A percentile compares a stretch with the other conserved stretches of the same genome.
These are phyloP conservation scores for Crocallis elinguaria DNA, from an alignment of 2,888 invertebrate genomes.

Conservation along the genomic window DNA sequence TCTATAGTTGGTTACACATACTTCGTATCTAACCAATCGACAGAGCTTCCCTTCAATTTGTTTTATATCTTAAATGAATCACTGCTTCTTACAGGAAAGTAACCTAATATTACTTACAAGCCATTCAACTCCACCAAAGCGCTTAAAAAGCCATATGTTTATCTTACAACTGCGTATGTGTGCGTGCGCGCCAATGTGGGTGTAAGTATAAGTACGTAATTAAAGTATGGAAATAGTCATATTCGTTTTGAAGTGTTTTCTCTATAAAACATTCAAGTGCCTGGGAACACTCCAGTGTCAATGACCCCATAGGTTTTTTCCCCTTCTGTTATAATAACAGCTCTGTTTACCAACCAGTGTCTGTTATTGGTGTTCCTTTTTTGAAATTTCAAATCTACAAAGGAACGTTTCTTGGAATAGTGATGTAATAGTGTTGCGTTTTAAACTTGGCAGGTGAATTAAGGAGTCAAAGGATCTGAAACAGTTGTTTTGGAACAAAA, in stretches of 20 bases:
- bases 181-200: constrained; percentile 61
- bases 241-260: constrained; percentile 84
- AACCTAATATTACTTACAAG: constrained; percentile 62
- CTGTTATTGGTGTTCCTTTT: constrained; percentile 57
- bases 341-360: constrained; percentile 68
- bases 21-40: neutral
- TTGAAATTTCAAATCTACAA: constrained; percentile 50
- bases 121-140: constrained; percentile 52
- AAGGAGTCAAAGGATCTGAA: constrained; percentile 4
- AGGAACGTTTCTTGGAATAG: constrained; percentile 46
- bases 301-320: constrained; percentile 70
- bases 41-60: constrained; percentile 21
- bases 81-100: constrained; percentile 52
- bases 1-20: too few species aligned
- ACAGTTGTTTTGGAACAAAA: constrained; percentile 1
- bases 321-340: constrained; percentile 74
- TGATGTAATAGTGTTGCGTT: constrained; percentile 36
- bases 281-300: constrained; percentile 75
- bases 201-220: constrained; percentile 67
- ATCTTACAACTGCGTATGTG: constrained; percentile 66
- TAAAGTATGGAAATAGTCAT: constrained; percentile 84
- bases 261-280: constrained; percentile 81
- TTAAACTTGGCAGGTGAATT: constrained; percentile 20
- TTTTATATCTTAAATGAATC: constrained; percentile 21
- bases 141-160: constrained; percentile 77